Evolutionary conservation across 2,797 vertebrate genomes (phyloP).

Genomic region (Acipenser transmontanus): DNA sequence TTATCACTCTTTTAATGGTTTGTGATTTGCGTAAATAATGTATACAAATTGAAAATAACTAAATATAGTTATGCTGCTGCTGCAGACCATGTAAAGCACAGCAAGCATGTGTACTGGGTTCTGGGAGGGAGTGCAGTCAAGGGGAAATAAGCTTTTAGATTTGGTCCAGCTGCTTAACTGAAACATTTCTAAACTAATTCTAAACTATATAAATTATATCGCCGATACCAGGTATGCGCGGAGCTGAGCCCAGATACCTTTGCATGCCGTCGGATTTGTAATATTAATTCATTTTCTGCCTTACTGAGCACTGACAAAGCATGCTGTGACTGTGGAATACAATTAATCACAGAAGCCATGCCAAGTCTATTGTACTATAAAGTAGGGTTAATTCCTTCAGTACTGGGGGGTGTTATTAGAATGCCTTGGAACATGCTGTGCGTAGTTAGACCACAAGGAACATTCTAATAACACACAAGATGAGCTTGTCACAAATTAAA

Average conservation of each 20-base stretch:
- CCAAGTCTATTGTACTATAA: neutral
- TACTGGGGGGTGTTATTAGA: too few species aligned
- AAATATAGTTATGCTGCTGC: neutral
- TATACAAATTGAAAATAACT: neutral
- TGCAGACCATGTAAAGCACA: neutral
- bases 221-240: neutral
- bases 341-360: slow-evolving; percentile 9
- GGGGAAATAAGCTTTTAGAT: neutral
- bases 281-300: slow-evolving; percentile 8
- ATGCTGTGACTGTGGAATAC: neutral
- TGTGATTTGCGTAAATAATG: neutral
- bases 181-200: neutral
- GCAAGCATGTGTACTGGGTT: neutral
- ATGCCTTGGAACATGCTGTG: too few species aligned
- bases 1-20: neutral
- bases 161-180: slow-evolving; percentile 2
- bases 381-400: too few species aligned
- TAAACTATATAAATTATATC: neutral
- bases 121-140: neutral
- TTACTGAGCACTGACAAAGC: slow-evolving; percentile 11
- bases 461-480: too few species aligned
- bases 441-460: too few species aligned
- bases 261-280: neutral
- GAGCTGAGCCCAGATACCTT: neutral
- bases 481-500: too few species aligned